Conservation (phyloP, 2,888 invertebrate species). For the Druceiella hillmani region DNA sequence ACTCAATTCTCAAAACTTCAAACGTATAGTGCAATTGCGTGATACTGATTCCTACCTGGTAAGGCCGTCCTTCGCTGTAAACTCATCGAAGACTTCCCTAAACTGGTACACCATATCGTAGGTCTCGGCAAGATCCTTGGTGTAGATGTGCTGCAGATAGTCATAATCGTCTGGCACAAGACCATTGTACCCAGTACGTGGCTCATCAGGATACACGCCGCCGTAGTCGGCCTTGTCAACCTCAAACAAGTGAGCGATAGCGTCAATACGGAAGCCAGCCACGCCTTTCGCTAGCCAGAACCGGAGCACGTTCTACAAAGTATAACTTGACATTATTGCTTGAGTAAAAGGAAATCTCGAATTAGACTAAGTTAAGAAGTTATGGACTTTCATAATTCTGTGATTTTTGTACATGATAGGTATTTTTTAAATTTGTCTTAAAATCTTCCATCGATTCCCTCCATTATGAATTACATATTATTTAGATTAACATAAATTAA, state of each 20-base stretch:
- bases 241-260: conserved; percentile 63
- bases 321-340: too few relatives aligned
- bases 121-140: conserved; percentile 42
- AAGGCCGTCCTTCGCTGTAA: conserved; percentile 28
- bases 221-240: conserved; percentile 39
- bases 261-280: conserved; percentile 83
- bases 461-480: too few relatives aligned
- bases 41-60: too few relatives aligned
- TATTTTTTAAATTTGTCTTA: too few relatives aligned
- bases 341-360: too few relatives aligned
- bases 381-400: too few relatives aligned
- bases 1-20: too few relatives aligned
- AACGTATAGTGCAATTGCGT: too few relatives aligned
- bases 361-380: too few relatives aligned
- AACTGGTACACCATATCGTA: conserved; percentile 48
- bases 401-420: too few relatives aligned
- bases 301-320: conserved; percentile 56
- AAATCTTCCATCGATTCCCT: too few relatives aligned
- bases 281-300: conserved; percentile 82
- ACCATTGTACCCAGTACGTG: conserved; percentile 28
- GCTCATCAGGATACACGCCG: conserved; percentile 41
- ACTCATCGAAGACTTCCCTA: conserved; percentile 46
- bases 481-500: too few relatives aligned
- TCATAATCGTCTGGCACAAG: conserved; percentile 35
- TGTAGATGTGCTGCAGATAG: conserved; percentile 49